phyloP scores from a whole-genome alignment of 2,797 vertebrate genomes.

The Balearica regulorum region DNA sequence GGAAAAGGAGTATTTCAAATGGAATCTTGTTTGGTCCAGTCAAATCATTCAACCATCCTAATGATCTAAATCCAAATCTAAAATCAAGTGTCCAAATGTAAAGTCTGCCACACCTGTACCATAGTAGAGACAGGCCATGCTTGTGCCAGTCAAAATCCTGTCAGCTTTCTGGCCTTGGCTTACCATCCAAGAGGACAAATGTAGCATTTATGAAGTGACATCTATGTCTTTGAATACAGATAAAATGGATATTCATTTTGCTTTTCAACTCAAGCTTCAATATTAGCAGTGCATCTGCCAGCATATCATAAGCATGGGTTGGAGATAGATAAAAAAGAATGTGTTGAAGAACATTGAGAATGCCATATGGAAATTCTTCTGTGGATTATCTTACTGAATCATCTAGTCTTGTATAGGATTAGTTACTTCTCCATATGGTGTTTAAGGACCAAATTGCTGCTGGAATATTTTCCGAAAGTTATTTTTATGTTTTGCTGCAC shows the following conservation, averaged over 20 bases:
- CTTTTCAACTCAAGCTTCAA: background rate
- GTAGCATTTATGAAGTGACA: background rate
- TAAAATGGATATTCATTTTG: background rate
- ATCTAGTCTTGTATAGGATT: background rate
- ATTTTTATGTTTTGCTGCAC: background rate
- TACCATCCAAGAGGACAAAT: background rate
- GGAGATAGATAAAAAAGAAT: background rate
- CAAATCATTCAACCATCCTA: background rate
- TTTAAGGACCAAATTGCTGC: background rate
- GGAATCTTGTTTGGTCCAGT: background rate
- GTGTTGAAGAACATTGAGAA: background rate
- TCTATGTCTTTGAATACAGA: background rate
- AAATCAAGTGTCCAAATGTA: background rate
- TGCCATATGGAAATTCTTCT: conserved; percentile 13
- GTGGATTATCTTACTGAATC: conserved; percentile 2
- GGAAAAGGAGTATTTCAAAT: background rate
- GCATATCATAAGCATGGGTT: background rate
- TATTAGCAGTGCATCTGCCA: background rate
- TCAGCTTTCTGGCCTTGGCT: background rate
- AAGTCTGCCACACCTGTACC: background rate
- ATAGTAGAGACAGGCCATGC: accelerated
- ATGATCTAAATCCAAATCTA: background rate
- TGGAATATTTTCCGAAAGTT: background rate
- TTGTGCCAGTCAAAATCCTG: background rate
- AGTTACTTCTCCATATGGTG: conserved; percentile 23